phyloP scores from a whole-genome alignment of 2,888 invertebrate species.

The Auanema freiburgensis region DNA sequence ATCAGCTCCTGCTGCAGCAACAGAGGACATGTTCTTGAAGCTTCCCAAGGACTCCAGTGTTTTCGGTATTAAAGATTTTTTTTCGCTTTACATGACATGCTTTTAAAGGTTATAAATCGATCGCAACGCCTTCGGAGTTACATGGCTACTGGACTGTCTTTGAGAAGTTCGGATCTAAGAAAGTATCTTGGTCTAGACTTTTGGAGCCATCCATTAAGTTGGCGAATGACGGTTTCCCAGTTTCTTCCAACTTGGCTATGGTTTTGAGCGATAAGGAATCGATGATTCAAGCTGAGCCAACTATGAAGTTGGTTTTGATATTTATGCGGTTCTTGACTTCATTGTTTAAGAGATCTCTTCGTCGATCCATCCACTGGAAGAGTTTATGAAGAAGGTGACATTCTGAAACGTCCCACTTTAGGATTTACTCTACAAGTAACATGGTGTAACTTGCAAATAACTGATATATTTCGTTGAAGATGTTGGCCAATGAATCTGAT shows the following conservation, averaged over 20 bases:
- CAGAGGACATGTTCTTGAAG: conserved; percentile 58
- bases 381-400: conserved; percentile 63
- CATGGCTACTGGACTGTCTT: conserved; percentile 63
- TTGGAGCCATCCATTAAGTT: conserved; percentile 57
- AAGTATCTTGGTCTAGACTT: conserved; percentile 41
- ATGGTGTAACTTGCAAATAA: neutral
- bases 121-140: conserved; percentile 63
- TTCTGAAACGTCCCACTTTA: conserved; percentile 53
- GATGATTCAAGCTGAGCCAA: conserved; percentile 52
- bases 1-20: conserved; percentile 70
- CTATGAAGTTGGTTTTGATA: conserved; percentile 44
- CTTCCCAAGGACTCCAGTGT: conserved; percentile 23
- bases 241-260: conserved; percentile 61
- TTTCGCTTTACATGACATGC: neutral
- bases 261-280: conserved; percentile 55
- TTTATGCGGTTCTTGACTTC: neutral
- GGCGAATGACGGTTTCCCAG: conserved; percentile 53
- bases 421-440: conserved; percentile 52
- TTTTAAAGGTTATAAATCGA: conserved; percentile 47
- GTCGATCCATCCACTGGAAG: conserved; percentile 58
- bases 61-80: neutral
- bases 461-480: conserved; percentile 17
- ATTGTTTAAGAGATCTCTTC: conserved; percentile 50
- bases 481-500: conserved; percentile 54
- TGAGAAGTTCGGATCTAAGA: conserved; percentile 57